Conservation (phyloP, 2,888 invertebrate genomes). For the Leptinotarsa rubiginosa region DNA sequence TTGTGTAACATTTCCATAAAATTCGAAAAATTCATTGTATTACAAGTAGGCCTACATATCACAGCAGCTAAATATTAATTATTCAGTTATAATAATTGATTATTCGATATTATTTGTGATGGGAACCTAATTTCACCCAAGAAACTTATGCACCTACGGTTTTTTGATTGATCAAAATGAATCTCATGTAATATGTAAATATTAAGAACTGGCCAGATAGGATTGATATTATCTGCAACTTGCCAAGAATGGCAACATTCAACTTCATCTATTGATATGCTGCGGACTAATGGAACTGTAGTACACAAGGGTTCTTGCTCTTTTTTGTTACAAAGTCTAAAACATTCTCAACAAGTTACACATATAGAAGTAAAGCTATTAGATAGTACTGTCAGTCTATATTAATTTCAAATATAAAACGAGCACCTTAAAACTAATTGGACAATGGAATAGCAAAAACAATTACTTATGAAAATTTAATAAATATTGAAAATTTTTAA, state of each 20-base stretch:
- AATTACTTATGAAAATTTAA: slow-evolving; percentile 23
- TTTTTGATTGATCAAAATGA: background rate
- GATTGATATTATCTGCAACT: background rate
- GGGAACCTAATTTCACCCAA: slow-evolving; percentile 14
- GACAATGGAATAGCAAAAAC: slow-evolving; percentile 22
- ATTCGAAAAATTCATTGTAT: slow-evolving; percentile 39
- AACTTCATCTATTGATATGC: too few species aligned
- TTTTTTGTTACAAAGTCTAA: too few species aligned
- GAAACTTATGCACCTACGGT: background rate
- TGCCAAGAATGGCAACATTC: background rate
- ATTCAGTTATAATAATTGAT: slow-evolving; percentile 28
- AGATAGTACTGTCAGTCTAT: background rate
- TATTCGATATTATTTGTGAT: slow-evolving; percentile 29
- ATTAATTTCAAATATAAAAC: background rate
- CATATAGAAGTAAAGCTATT: background rate
- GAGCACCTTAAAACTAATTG: background rate
- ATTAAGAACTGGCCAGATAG: slow-evolving; percentile 27
- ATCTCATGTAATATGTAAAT: slow-evolving; percentile 24
- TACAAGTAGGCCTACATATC: slow-evolving; percentile 54
- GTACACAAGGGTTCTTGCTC: too few species aligned
- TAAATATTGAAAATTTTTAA: slow-evolving; percentile 34
- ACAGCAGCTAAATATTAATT: slow-evolving; percentile 51
- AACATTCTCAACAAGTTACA: background rate
- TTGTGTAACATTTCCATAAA: slow-evolving; percentile 36
- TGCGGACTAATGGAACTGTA: too few species aligned